Evolutionary conservation across 2,113 vertebrate species (phyloP).

Genomic region (Pluvialis apricaria): DNA sequence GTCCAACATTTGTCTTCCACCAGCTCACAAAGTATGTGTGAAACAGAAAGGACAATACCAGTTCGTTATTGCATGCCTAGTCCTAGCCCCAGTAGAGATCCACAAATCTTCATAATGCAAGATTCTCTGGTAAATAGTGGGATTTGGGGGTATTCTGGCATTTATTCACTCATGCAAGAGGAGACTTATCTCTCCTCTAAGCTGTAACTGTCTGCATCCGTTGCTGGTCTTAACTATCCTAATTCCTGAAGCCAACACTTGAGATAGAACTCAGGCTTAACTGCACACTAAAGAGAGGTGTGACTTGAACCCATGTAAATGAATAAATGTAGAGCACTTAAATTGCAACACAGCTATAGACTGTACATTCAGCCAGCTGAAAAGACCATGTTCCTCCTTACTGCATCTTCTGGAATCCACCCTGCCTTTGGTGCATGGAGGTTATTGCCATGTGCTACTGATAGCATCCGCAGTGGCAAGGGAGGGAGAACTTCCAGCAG

Average conservation of each 20-base stretch:
- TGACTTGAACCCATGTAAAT: background rate
- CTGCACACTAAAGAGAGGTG: background rate
- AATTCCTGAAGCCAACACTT: background rate
- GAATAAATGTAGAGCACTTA: background rate
- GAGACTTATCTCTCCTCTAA: background rate
- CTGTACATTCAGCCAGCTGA: background rate
- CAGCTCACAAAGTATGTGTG: background rate
- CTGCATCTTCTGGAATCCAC: background rate
- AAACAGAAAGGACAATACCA: background rate
- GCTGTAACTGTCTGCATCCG: background rate
- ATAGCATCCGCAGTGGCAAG: fast-evolving
- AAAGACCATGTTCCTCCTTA: background rate
- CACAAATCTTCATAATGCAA: background rate
- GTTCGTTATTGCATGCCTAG: background rate
- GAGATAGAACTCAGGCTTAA: background rate
- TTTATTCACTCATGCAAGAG: background rate
- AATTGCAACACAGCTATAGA: background rate
- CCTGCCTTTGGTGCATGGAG: background rate
- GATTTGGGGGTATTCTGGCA: background rate
- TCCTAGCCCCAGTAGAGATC: background rate
- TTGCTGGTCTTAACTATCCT: background rate
- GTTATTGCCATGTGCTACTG: background rate
- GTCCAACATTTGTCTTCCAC: conserved; percentile 6
- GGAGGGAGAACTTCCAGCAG: background rate
- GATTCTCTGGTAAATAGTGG: background rate